Conservation (phyloP, 2,797 vertebrate genomes). For the Falco peregrinus region DNA sequence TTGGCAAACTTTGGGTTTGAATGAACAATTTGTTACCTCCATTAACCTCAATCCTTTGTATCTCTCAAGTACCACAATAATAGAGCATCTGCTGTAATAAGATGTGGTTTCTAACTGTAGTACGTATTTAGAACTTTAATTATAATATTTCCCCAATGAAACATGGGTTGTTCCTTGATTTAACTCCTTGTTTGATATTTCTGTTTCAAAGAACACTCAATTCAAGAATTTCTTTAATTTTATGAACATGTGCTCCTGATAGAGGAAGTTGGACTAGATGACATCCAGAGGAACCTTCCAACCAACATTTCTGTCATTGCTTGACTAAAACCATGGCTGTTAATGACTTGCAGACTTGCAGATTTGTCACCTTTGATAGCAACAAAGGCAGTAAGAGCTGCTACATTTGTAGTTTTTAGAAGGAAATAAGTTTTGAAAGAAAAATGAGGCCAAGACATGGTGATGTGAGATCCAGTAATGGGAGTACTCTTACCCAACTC, state of each 20-base stretch:
- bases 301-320: neutral
- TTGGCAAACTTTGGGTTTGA: neutral
- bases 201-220: neutral
- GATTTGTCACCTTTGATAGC: neutral
- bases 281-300: neutral
- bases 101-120: neutral
- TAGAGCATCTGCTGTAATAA: neutral
- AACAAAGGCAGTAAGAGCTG: neutral
- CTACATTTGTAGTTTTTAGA: neutral
- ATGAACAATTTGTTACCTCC: neutral
- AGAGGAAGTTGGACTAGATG: neutral
- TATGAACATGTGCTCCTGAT: neutral
- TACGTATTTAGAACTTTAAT: neutral
- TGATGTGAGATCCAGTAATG: neutral
- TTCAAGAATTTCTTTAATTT: neutral
- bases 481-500: neutral
- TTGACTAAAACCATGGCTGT: neutral
- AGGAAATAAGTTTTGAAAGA: neutral
- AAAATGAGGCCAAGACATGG: neutral
- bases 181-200: neutral
- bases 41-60: neutral
- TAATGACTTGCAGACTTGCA: neutral
- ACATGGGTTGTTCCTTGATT: neutral
- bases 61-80: neutral
- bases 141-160: neutral